phyloP scores from a whole-genome alignment of 2,113 vertebrate genomes.

The Dolichotis patagonum region DNA sequence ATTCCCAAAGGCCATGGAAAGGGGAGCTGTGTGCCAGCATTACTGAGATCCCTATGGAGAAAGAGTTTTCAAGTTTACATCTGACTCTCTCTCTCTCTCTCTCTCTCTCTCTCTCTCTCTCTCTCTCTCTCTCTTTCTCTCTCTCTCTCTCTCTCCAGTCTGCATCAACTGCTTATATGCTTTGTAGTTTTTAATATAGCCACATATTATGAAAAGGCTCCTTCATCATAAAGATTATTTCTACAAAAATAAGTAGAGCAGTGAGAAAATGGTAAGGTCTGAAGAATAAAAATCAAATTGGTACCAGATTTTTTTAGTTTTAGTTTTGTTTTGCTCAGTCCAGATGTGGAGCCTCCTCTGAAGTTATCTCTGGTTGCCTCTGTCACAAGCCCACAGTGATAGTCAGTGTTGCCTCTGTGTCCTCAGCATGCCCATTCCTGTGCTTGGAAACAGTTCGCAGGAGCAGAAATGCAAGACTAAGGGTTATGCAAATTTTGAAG shows the following conservation, averaged over 20 bases:
- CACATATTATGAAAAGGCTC: not conserved
- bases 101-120: not conserved
- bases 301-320: not conserved
- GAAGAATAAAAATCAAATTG: not conserved
- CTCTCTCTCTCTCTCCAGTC: not conserved
- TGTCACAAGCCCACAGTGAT: not conserved
- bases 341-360: not conserved
- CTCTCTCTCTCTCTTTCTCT: not conserved
- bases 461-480: conserved; percentile 22
- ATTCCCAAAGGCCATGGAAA: not conserved
- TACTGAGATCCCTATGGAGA: not conserved
- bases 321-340: not conserved
- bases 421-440: not conserved
- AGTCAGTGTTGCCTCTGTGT: not conserved
- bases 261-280: not conserved
- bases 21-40: not conserved
- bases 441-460: not conserved
- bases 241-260: not conserved
- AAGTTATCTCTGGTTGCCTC: not conserved
- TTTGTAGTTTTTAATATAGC: not conserved
- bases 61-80: not conserved
- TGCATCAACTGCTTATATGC: not conserved
- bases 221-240: not conserved
- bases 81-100: not conserved
- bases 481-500: conserved; percentile 69